Conservation (phyloP, 1,140 invertebrate species). For the Protaetia brevitarsis region DNA sequence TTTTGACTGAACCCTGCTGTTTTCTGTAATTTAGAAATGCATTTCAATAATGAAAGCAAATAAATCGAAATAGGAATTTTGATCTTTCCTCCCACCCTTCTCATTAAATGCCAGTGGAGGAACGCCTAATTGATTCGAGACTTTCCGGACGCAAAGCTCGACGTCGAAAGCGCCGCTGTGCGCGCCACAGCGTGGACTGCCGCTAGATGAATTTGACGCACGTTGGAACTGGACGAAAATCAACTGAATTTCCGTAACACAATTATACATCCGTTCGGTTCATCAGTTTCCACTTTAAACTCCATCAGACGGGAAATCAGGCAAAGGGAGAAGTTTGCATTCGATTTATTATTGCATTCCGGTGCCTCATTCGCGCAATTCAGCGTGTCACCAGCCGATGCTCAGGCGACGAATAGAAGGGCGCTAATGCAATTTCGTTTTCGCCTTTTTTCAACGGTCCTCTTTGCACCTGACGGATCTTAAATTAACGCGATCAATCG, state of each 20-base stretch:
- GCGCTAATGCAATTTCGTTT: background rate
- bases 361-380: conserved; percentile 4
- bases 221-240: background rate
- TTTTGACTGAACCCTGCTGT: no score
- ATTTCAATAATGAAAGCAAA: no score
- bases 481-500: background rate
- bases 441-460: background rate
- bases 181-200: background rate
- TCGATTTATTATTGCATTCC: conserved; percentile 14
- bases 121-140: background rate
- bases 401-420: background rate
- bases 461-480: background rate
- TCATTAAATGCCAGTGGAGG: background rate
- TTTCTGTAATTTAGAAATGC: no score
- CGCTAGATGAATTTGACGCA: background rate
- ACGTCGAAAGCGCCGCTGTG: background rate
- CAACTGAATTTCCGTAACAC: conserved; percentile 14
- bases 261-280: conserved; percentile 14
- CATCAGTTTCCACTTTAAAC: conserved; percentile 14
- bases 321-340: conserved; percentile 13
- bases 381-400: background rate
- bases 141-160: background rate
- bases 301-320: conserved; percentile 1
- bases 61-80: background rate
- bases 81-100: background rate